Evolutionary conservation across 1,140 invertebrate species (phyloP), one percentile per base, ranked within the genome.

Genomic region (Drosophila carrolli): DNA sequence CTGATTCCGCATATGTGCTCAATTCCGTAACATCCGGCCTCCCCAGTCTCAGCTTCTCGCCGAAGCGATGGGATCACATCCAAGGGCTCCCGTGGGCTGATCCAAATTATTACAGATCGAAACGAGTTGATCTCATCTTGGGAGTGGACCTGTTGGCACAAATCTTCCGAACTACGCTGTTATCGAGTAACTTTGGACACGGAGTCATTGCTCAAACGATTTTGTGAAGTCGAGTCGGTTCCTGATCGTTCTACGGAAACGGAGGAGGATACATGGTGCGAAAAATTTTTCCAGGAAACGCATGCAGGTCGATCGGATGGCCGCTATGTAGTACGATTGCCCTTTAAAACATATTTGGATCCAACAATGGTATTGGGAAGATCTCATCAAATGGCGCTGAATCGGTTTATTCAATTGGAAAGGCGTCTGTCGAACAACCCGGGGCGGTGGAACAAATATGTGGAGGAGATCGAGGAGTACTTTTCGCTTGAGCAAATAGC

Each of bases 241-340:
- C 41, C 41, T 16, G 41, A 44, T 9, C 41, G 41, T 9, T 16
- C 14, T 16, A 19, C 41, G 16, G 16, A 16, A 16, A 16, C 16
- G 16, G 16, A 16, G 16, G 16, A 16, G 16, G 16, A 16, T 16
- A 16, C 16, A 16, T 54, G 23, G 48, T 47, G 43, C 13, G 37
- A 54, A 37, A 48, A 11, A 3, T 32, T 46, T 55, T 55, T 55
- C 2, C 19, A 13, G 53, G 10, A 27, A 16, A 55, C 59, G 3
- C 35, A 41, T 23, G 14, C 5, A 10, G 40, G 58, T 32, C 32
- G 11, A 40, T 8, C 27, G 67, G 90, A 46, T 90, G 93, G 35
- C 11, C 32, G 51, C 51, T 91, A 60, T 62, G 73, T 37, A 78
- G 50, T 56, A 43, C 16, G 41, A n/a, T 19, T 19, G 19, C 19